Base-by-base conservation (phyloP, 2,888 invertebrate genomes). In the Ochropacha duplaris region DNA sequence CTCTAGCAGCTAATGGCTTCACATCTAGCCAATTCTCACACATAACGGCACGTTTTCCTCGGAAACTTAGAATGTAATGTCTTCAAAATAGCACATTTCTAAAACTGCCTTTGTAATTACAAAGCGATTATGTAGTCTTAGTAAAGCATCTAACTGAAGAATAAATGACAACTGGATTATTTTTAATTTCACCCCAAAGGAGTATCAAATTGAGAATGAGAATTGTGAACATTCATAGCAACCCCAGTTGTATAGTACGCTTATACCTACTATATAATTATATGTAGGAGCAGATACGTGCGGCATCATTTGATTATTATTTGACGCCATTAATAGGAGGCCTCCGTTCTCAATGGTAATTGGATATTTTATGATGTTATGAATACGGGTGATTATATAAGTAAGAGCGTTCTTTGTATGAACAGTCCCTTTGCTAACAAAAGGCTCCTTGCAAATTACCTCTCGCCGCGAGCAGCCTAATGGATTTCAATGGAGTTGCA, bases 401-500 rank as follows among this genome's bases (percentile, higher is more conserved):
- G 76, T 76, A 72, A 76, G 74, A 64, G 73, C 69, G 75, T 82
- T 82, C 84, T 86, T 86, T 84, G 85, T 83, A 71, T 71, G 76
- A 74, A 62, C 72, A 78, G 80, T 83, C 79, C 81, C 82, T 86
- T 87, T 83, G 76, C 77, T 78, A 80, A 87, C 85, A 87, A 87
- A 89, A 89, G 86, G 81, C 79, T 81, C 74, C 78, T 85, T 81
- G 84, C 80, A 90, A 88, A 90, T 90, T 90, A 86, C 89, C 85
- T 83, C 86, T 79, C 77, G 64, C 74, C 80, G 82, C 76, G 74
- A 81, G 75, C 72, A 79, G 77, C 81, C 86, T 90, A 90, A 90
- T 90, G 90, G 89, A 84, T 90, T 90, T 87, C 84, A 89, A 87
- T 86, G 82, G 84, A 84, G 87, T 78, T 87, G 86, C 89, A 88